These are phyloP conservation scores for Trissolcus basalis DNA, from an alignment of 1,140 invertebrate species.

Conservation along the genomic window DNA sequence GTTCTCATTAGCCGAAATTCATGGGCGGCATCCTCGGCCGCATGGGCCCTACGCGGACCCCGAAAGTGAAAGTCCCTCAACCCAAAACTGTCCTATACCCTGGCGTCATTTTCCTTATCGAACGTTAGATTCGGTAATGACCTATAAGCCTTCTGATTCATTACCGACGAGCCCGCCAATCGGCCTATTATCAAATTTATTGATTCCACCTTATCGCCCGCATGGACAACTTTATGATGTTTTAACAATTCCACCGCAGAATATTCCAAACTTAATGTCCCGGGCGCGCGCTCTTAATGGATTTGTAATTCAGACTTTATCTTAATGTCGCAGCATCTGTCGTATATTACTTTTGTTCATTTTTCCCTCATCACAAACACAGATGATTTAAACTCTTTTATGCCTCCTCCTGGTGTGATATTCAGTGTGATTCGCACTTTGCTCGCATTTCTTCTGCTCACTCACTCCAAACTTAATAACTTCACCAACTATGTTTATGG, in stretches of 20 bases:
- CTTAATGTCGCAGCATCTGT: conserved; percentile 40
- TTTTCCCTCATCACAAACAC: not conserved
- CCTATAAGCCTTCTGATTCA: conserved; percentile 27
- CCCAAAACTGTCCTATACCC: conserved; percentile 26
- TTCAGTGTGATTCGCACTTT: too few species aligned
- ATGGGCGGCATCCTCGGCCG: conserved; percentile 73
- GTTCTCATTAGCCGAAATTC: conserved; percentile 77
- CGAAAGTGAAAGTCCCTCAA: conserved; percentile 48
- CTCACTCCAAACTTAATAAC: too few species aligned
- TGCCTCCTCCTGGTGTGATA: not conserved
- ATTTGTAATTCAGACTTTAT: conserved; percentile 46
- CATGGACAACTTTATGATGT: conserved; percentile 44
- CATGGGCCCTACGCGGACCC: conserved; percentile 33
- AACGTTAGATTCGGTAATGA: conserved; percentile 49
- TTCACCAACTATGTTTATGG: too few species aligned
- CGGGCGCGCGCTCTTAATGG: conserved; percentile 41
- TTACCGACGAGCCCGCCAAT: conserved; percentile 1
- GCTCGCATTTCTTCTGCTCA: too few species aligned
- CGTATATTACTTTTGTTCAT: conserved; percentile 7
- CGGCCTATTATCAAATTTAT: conserved; percentile 43
- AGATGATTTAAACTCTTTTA: conserved; percentile 13
- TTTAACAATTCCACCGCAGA: conserved; percentile 30
- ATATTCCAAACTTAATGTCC: conserved; percentile 33
- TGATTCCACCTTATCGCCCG: conserved; percentile 29
- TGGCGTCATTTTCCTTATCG: conserved; percentile 49